Evolutionary conservation across 2,797 vertebrate species (phyloP).

Genomic region (Chelon auratus): DNA sequence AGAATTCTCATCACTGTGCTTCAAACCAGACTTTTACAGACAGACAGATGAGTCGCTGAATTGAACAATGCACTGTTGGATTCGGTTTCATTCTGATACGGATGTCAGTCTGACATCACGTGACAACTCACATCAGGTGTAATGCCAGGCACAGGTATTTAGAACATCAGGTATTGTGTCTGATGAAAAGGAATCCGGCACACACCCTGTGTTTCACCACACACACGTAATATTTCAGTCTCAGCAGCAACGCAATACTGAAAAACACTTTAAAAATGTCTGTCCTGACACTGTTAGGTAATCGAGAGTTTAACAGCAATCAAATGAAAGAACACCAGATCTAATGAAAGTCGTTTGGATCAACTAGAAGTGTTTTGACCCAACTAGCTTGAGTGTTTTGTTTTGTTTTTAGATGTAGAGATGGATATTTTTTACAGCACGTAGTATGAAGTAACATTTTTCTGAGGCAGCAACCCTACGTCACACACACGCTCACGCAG

Average conservation of each 20-base stretch:
- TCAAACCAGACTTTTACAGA: too few species aligned
- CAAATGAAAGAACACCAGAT: too few species aligned
- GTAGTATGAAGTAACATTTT: not conserved
- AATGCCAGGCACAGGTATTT: slow-evolving; percentile 6
- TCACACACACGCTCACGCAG: not conserved
- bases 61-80: too few species aligned
- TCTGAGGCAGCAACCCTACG: slow-evolving; percentile 5
- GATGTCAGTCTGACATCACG: not conserved
- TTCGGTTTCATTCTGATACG: slow-evolving; percentile 14
- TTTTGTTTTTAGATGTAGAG: too few species aligned
- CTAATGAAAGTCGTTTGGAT: too few species aligned
- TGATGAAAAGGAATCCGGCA: not conserved
- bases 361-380: too few species aligned
- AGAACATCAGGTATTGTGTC: not conserved
- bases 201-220: slow-evolving; percentile 28
- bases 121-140: not conserved
- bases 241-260: not conserved
- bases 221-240: not conserved
- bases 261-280: not conserved
- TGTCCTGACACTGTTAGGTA: not conserved
- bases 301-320: not conserved
- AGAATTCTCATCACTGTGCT: too few species aligned
- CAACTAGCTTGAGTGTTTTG: too few species aligned
- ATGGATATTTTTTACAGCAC: not conserved
- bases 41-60: too few species aligned